Percentiles rank a stretch among this genome's conserved stretches.
Conservation (phyloP, 2,797 vertebrate genomes). For the Eurystomus glaucurus region DNA sequence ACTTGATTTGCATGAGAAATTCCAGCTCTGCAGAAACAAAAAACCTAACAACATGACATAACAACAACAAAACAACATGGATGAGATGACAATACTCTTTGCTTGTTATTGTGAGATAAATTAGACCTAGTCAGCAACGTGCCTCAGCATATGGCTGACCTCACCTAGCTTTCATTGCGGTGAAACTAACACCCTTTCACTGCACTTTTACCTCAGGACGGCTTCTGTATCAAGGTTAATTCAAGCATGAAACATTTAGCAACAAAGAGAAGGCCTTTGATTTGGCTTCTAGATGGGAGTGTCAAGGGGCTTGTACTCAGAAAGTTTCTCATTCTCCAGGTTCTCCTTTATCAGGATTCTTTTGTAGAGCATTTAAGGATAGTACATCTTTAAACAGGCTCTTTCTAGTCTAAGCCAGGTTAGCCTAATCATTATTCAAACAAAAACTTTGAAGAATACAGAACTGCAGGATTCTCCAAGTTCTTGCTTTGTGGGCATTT, state of each 20-base stretch:
- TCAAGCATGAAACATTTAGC: neutral
- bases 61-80: neutral
- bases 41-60: fast-evolving
- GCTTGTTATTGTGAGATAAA: neutral
- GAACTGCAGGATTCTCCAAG: neutral
- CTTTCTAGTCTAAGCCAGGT: neutral
- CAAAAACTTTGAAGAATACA: neutral
- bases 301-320: neutral
- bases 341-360: neutral
- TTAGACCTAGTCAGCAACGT: neutral
- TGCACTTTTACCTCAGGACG: neutral
- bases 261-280: neutral
- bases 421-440: neutral
- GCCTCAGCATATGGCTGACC: neutral
- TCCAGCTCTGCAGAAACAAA: neutral
- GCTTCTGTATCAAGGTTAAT: neutral
- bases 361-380: neutral
- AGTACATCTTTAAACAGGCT: neutral
- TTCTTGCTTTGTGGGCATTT: neutral
- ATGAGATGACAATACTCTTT: neutral
- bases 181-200: neutral
- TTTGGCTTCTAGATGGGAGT: neutral
- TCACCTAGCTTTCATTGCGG: neutral
- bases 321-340: neutral
- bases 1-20: neutral